phyloP scores from a whole-genome alignment of 2,797 vertebrate genomes.

The Lagothrix lagotricha region DNA sequence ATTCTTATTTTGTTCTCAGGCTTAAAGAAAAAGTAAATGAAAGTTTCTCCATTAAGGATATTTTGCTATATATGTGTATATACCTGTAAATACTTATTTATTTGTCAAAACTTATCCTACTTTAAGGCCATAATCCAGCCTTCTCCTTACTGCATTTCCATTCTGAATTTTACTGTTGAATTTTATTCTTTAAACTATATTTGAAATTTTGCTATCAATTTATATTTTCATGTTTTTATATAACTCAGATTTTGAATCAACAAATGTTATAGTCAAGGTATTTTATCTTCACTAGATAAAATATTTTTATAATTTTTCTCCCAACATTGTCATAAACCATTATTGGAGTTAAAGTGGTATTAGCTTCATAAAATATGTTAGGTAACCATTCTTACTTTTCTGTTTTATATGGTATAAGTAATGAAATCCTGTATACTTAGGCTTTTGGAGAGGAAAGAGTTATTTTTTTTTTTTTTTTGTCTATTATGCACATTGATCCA shows the following conservation, averaged over 20 bases:
- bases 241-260: not conserved
- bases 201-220: not conserved
- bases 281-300: not conserved
- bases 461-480: no score
- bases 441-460: no score
- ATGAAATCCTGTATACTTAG: no score
- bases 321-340: no score
- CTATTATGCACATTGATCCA: no score
- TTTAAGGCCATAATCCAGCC: not conserved
- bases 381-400: no score
- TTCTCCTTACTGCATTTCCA: not conserved
- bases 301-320: not conserved
- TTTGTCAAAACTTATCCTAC: not conserved
- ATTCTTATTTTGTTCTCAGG: not conserved
- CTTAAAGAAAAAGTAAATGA: not conserved
- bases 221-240: not conserved
- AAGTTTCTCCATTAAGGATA: not conserved
- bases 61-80: not conserved
- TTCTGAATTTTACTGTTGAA: not conserved
- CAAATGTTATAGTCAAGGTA: not conserved
- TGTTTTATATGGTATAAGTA: no score
- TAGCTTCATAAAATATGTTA: no score
- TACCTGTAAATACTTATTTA: not conserved
- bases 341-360: no score
- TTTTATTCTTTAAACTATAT: not conserved